phyloP scores from a whole-genome alignment of 2,888 invertebrate genomes.

The Pammene aurita region DNA sequence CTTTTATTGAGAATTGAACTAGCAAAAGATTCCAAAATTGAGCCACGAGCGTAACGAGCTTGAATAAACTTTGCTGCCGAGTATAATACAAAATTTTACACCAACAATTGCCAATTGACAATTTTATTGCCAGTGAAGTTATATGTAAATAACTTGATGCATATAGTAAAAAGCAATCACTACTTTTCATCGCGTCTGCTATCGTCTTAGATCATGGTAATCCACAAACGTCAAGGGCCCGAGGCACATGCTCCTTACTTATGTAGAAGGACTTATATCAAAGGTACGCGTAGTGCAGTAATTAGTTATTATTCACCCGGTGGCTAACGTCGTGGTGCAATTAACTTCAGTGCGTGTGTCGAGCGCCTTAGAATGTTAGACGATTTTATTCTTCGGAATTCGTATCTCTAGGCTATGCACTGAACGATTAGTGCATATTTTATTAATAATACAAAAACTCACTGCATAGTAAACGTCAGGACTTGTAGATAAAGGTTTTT shows the following conservation, averaged over 20 bases:
- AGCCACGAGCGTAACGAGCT: no score
- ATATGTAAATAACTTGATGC: background rate
- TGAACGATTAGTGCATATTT: background rate
- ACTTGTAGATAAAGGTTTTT: no score
- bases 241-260: background rate
- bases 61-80: no score
- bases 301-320: constrained; percentile 24
- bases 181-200: background rate
- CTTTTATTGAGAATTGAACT: no score
- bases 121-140: no score
- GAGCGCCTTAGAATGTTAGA: constrained; percentile 16
- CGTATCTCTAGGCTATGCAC: constrained; percentile 5
- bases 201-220: constrained; percentile 5
- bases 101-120: no score
- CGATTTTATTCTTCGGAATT: constrained; percentile 17
- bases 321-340: constrained; percentile 7
- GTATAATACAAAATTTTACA: no score
- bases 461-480: no score
- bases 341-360: constrained; percentile 17
- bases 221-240: constrained; percentile 1
- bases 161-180: background rate
- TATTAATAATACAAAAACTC: background rate
- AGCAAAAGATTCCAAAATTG: no score
- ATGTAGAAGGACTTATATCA: background rate
- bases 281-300: constrained; percentile 12